Percentiles rank a stretch among this genome's conserved stretches.
Conservation (phyloP, 2,797 vertebrate genomes). For the Cygnus olor region DNA sequence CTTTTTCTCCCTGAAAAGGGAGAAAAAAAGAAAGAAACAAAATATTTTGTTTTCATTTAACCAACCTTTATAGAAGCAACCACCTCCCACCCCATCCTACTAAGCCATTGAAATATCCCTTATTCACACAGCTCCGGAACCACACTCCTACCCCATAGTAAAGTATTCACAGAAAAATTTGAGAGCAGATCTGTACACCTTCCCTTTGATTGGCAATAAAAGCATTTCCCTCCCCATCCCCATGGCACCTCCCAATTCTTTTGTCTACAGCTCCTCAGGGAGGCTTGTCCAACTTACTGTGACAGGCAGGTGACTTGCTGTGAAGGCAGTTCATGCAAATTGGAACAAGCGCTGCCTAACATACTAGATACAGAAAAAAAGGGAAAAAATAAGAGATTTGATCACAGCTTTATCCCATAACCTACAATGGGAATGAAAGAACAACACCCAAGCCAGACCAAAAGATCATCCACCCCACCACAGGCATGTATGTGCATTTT, state of each 20-base stretch:
- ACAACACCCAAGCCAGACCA: background rate
- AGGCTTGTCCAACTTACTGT: constrained; percentile 40
- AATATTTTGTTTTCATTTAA: constrained; percentile 40
- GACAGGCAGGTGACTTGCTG: constrained; percentile 4
- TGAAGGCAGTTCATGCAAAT: constrained; percentile 40
- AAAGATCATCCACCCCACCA: background rate
- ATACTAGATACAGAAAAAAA: background rate
- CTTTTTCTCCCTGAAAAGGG: background rate
- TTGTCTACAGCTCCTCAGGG: constrained; percentile 39
- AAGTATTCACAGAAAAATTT: constrained; percentile 30
- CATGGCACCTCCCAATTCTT: constrained; percentile 6
- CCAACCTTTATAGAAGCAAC: background rate
- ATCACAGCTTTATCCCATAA: background rate
- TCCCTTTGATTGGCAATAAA: constrained; percentile 53
- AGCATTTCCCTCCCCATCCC: constrained; percentile 19
- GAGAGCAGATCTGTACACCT: constrained; percentile 27
- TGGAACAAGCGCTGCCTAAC: background rate
- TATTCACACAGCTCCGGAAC: background rate
- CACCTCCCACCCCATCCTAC: background rate
- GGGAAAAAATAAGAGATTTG: background rate
- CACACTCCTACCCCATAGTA: background rate
- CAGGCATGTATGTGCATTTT: background rate
- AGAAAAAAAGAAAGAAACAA: background rate
- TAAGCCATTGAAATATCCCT: background rate
- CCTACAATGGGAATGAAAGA: background rate